phyloP scores from a whole-genome alignment of 1,140 invertebrate genomes.

The Ceratina calcarata region DNA sequence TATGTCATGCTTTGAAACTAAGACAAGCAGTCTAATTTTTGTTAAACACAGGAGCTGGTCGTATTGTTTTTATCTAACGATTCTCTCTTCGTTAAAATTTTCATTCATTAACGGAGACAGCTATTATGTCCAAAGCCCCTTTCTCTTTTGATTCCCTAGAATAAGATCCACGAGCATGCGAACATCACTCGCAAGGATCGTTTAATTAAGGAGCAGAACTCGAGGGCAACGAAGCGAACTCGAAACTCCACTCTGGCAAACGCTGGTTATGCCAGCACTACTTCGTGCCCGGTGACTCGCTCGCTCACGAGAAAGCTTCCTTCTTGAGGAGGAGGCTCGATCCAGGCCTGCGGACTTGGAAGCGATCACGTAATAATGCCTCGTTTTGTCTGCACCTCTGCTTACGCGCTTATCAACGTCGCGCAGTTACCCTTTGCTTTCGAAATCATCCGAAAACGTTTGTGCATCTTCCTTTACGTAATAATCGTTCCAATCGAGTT shows the following conservation, averaged over 20 bases:
- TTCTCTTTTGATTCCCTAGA: background rate
- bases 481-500: constrained; percentile 16
- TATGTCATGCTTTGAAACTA: too few relatives aligned
- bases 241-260: constrained; percentile 1
- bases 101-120: background rate
- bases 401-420: constrained; percentile 54
- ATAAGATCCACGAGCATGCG: background rate
- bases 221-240: constrained; percentile 2
- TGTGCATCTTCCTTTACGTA: constrained; percentile 40
- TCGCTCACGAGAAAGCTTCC: constrained; percentile 15
- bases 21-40: too few relatives aligned
- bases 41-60: too few relatives aligned
- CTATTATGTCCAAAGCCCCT: background rate
- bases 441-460: constrained; percentile 40
- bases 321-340: constrained; percentile 34
- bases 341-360: constrained; percentile 45
- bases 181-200: background rate
- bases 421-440: constrained; percentile 41
- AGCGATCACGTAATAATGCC: constrained; percentile 59
- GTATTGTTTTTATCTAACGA: too few relatives aligned
- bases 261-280: constrained; percentile 33
- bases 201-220: constrained; percentile 23
- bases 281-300: constrained; percentile 2
- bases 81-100: too few relatives aligned
- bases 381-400: constrained; percentile 51